Evolutionary conservation across 2,113 vertebrate species (phyloP), one percentile per base, ranked within the genome.

Genomic region (Bombycilla garrulus): DNA sequence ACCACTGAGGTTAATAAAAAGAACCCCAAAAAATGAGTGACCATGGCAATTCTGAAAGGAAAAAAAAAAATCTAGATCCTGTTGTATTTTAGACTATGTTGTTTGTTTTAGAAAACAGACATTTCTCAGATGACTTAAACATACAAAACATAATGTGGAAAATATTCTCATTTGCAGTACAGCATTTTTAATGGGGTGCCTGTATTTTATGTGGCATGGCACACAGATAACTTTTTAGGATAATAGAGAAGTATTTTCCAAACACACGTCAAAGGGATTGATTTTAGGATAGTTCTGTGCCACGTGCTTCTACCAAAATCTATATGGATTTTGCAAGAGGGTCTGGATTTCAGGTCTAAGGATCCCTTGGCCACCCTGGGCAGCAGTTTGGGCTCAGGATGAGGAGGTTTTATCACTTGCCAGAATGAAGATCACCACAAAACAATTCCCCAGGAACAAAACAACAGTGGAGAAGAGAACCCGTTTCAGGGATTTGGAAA

Each of bases 1-100:
- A 29, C 21, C 56, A 48, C 40, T 45, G 48, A 92, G 92, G 58
- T 80, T 91, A 88, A 80, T 60, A 77, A 79, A 91, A 89, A 72
- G 23, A 50, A 1, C 0, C 1, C 4, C 7, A 31, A 69, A 44
- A 83, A 78, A 13, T 4, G 61, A 85, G 20, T 40, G 36, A 12
- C 16, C 11, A 2, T 77, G 18, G 54, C 42, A 77, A 61, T 56
- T 82, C 13, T 69, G 20, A 82, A 70, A 81, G 29, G 22, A 8
- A 7, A 53, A 65, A 65, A 56, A 60, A 73, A 77, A 24, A 15
- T 28, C 31, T 51, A 76, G 23, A 89, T 56, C 19, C 20, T 65
- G 31, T 61, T 86, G n/a, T n/a, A 50, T 88, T 80, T 76, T 53
- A 71, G 33, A 11, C 0, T 1, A 8, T 64, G 33, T 12, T 83